Conservation (phyloP, 2,797 vertebrate genomes). For the Pangasius sanitwongsei region DNA sequence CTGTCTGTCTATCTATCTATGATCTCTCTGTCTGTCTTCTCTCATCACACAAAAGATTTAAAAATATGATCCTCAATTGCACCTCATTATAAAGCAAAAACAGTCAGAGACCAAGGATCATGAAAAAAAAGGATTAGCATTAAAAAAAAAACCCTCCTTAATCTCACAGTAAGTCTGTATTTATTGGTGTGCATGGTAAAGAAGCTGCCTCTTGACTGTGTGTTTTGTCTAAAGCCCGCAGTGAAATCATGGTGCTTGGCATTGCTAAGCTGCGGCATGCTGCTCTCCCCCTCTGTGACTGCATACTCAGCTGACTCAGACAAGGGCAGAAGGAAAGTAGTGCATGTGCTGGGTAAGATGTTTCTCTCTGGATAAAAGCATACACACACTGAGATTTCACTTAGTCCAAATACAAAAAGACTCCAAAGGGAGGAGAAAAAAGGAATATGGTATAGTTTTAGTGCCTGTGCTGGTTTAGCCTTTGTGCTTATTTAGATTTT, state of each 20-base stretch:
- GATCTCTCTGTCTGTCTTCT: neutral
- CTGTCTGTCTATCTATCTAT: constrained; percentile 13
- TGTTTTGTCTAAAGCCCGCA: constrained; percentile 57
- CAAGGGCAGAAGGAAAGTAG: constrained; percentile 84
- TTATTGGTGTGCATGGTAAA: neutral
- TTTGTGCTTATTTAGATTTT: neutral
- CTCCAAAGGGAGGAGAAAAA: neutral
- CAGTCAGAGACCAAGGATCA: neutral
- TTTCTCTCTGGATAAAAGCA: constrained; percentile 11
- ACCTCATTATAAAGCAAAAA: neutral
- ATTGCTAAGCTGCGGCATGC: constrained; percentile 58
- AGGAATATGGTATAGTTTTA: neutral
- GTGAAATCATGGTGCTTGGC: constrained; percentile 53
- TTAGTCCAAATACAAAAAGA: neutral
- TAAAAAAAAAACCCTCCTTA: neutral
- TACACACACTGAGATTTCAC: neutral
- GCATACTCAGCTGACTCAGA: constrained; percentile 65
- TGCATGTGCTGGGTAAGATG: constrained; percentile 88
- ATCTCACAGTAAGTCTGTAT: constrained; percentile 10
- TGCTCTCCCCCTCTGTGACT: constrained; percentile 57
- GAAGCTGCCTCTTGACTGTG: neutral
- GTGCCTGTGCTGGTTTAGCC: neutral
- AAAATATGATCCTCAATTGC: neutral
- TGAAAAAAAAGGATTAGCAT: neutral
- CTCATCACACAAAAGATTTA: neutral